These are phyloP conservation scores for Hycleus phaleratus DNA, from an alignment of 1,140 invertebrate genomes.

Conservation along the genomic window DNA sequence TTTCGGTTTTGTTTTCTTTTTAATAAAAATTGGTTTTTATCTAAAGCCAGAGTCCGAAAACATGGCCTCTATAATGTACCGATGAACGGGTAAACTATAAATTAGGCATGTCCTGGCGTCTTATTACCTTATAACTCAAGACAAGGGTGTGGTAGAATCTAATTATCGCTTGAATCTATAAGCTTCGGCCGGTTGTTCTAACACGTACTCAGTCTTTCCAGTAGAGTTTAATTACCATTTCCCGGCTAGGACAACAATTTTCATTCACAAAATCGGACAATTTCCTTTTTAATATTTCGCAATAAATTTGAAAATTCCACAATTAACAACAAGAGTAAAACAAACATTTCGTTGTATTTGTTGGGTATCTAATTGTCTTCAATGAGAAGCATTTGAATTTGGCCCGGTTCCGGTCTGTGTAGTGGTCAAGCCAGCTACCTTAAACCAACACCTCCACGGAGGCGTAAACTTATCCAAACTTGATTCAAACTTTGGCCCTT, in stretches of 20 bases:
- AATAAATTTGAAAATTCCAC: neutral
- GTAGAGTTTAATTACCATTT: conserved; percentile 8
- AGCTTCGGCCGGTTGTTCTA: conserved; percentile 23
- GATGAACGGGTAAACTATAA: conserved; percentile 34
- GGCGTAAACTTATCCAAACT: conserved; percentile 19
- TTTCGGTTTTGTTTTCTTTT: conserved; percentile 10
- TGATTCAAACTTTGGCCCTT: conserved; percentile 21
- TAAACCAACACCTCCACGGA: conserved; percentile 22
- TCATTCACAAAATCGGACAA: too few relatives aligned
- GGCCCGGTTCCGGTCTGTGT: conserved; percentile 16
- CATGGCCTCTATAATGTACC: conserved; percentile 25
- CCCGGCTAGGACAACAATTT: too few relatives aligned
- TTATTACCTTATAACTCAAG: conserved; percentile 39
- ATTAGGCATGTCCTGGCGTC: conserved; percentile 33
- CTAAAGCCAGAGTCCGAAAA: conserved; percentile 6
- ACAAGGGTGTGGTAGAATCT: conserved; percentile 35
- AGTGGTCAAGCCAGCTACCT: conserved; percentile 24
- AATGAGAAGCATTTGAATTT: too few relatives aligned
- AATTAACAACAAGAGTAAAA: too few relatives aligned
- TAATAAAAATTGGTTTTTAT: conserved; percentile 15
- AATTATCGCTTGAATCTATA: conserved; percentile 37
- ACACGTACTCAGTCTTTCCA: conserved; percentile 14
- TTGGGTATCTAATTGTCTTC: too few relatives aligned
- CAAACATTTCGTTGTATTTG: too few relatives aligned
- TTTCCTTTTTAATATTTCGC: neutral